These are phyloP conservation scores for Musca domestica DNA, from an alignment of 1,140 invertebrate species.

Conservation along the genomic window DNA sequence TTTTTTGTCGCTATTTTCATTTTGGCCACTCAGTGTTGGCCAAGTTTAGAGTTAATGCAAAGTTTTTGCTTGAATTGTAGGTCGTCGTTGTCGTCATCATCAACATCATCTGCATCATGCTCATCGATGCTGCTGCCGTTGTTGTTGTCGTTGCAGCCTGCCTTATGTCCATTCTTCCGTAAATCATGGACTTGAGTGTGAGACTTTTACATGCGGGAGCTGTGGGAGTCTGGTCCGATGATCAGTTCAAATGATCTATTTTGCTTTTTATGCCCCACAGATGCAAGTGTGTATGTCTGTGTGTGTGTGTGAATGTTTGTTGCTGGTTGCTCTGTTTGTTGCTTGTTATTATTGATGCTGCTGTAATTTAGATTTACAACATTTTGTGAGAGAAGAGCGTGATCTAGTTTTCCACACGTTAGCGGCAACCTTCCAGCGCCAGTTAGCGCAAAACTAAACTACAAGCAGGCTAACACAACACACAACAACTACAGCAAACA, in stretches of 20 bases:
- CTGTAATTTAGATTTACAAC: conserved; percentile 18
- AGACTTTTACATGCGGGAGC: conserved; percentile 17
- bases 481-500: not conserved
- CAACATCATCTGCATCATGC: too few relatives aligned
- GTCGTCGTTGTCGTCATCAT: not conserved
- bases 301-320: too few relatives aligned
- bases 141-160: not conserved
- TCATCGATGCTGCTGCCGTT: too few relatives aligned
- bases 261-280: not conserved
- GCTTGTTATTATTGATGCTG: not conserved
- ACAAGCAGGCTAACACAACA: not conserved
- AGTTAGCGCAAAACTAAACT: not conserved
- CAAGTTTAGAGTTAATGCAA: too few relatives aligned
- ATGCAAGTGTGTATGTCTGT: too few relatives aligned
- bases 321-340: too few relatives aligned
- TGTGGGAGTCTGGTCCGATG: conserved; percentile 14
- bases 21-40: not conserved
- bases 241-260: conserved; percentile 24
- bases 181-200: conserved; percentile 17
- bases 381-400: conserved; percentile 19
- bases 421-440: conserved; percentile 6
- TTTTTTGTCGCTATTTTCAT: not conserved
- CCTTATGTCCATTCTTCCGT: not conserved
- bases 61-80: not conserved
- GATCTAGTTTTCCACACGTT: conserved; percentile 25